phyloP scores from a whole-genome alignment of 1,140 invertebrate species.

The Drosophila ananassae region DNA sequence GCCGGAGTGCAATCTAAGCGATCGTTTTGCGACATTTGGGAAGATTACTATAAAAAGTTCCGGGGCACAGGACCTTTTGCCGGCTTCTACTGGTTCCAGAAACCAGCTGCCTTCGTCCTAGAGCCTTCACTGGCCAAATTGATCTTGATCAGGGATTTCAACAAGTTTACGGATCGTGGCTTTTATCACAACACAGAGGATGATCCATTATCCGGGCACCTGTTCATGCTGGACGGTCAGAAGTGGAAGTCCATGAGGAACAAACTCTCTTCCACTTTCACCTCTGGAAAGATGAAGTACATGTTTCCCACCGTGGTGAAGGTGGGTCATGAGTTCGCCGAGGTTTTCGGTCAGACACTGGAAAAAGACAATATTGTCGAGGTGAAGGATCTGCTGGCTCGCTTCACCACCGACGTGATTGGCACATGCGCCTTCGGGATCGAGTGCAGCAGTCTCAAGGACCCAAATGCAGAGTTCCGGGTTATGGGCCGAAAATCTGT shows the following conservation, averaged over 20 bases:
- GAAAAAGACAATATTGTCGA: constrained; percentile 47
- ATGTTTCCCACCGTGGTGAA: constrained; percentile 84
- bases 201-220: constrained; percentile 85
- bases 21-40: constrained; percentile 48
- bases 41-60: constrained; percentile 74
- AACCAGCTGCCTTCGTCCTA: constrained; percentile 84
- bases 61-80: constrained; percentile 68
- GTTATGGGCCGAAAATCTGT: constrained; percentile 67
- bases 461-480: constrained; percentile 85
- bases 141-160: constrained; percentile 87
- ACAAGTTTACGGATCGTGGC: constrained; percentile 85
- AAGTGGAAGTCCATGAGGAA: constrained; percentile 86
- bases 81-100: constrained; percentile 83
- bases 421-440: constrained; percentile 88
- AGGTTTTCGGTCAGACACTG: constrained; percentile 50
- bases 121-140: constrained; percentile 87
- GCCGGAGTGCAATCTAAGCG: constrained; percentile 37
- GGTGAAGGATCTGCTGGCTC: constrained; percentile 68
- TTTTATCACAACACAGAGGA: constrained; percentile 83
- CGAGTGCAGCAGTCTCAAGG: constrained; percentile 85
- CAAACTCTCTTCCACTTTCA: constrained; percentile 86
- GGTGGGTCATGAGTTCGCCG: constrained; percentile 70
- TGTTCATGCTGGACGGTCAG: constrained; percentile 84
- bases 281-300: constrained; percentile 86
- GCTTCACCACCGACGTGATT: constrained; percentile 84